Percentiles rank a stretch among this genome's conserved stretches.
phyloP scores from a whole-genome alignment of 2,888 invertebrate species.

The Lymantria dispar region DNA sequence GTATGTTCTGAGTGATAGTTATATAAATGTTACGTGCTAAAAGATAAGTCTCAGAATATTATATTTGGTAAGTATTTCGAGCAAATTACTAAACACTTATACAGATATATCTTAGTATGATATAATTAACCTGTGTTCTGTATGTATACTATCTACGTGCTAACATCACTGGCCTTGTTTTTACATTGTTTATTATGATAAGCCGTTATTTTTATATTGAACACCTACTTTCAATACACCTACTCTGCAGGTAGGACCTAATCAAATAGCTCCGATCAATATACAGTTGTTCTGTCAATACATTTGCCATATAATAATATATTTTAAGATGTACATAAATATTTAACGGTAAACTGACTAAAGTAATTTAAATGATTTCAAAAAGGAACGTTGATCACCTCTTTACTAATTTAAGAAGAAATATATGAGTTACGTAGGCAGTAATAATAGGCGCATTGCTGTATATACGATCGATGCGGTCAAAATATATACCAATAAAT shows the following conservation, averaged over 20 bases:
- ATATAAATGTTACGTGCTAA: conserved; percentile 13
- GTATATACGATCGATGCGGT: too few species aligned
- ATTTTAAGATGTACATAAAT: neutral
- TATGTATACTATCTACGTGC: conserved; percentile 15
- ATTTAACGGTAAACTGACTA: neutral
- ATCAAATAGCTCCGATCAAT: conserved; percentile 26
- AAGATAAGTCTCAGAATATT: conserved; percentile 3
- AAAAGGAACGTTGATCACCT: too few species aligned
- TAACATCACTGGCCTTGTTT: conserved; percentile 31
- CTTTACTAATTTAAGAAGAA: too few species aligned
- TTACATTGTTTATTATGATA: conserved; percentile 32
- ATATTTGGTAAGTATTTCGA: conserved; percentile 17
- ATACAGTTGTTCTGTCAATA: conserved; percentile 10
- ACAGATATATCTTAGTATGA: conserved; percentile 6
- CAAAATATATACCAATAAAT: too few species aligned
- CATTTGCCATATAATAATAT: conserved; percentile 1
- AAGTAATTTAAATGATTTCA: too few species aligned
- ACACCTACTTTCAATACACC: conserved; percentile 20
- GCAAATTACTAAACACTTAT: neutral
- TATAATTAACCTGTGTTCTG: conserved; percentile 21
- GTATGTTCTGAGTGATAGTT: conserved; percentile 4
- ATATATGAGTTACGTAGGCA: too few species aligned
- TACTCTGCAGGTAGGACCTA: conserved; percentile 20
- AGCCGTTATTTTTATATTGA: conserved; percentile 30
- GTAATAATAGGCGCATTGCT: too few species aligned